Evolutionary conservation across 2,797 vertebrate species (phyloP), one percentile per base, ranked within the genome.

Genomic region (Sebastes cheni): DNA sequence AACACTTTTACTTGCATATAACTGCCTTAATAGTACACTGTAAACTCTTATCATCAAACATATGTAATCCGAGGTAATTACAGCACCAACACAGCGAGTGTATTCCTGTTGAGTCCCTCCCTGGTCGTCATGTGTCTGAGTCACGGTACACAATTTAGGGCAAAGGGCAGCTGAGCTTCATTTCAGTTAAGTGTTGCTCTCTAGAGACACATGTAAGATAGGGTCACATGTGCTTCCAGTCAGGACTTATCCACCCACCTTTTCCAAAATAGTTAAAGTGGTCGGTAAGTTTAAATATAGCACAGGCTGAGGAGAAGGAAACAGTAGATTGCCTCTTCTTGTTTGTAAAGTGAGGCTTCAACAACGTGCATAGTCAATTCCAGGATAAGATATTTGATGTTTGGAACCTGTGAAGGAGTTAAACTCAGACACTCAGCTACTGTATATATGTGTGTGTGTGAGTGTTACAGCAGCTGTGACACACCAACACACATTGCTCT

Each of bases 111-210:
- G 1, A 27, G 18, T 55, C 54, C 27, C 52, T 69, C 60, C 55
- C 75, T 67, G 54, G 56, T 12, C 50, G 67, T 25, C 8, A 3
- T 39, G 23, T 75, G 6, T 73, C 67, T 76, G 72, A 86, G 56
- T 87, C 86, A 78, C 59, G 25, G 60, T 25, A 22, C 67, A 42
- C 30, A 70, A 65, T 86, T 67, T 64, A 66, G 74, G 70, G 46
- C 67, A 71, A 58, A 85, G 64, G 58, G 52, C 80, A 89, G 77
- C 72, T 88, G 87, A 87, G 86, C 78, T 58, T 72, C 66, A 73
- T 75, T 77, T 72, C 78, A 76, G 56, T 18, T 18, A 61, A 74
- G 68, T 39, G 72, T 67, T 64, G 30, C 79, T 71, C 79, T 77
- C 65, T 8, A 10, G 42, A 81, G 78, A 79, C 36, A 39, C 22